phyloP scores from a whole-genome alignment of 2,797 vertebrate species.

The Chaunax sp. region DNA sequence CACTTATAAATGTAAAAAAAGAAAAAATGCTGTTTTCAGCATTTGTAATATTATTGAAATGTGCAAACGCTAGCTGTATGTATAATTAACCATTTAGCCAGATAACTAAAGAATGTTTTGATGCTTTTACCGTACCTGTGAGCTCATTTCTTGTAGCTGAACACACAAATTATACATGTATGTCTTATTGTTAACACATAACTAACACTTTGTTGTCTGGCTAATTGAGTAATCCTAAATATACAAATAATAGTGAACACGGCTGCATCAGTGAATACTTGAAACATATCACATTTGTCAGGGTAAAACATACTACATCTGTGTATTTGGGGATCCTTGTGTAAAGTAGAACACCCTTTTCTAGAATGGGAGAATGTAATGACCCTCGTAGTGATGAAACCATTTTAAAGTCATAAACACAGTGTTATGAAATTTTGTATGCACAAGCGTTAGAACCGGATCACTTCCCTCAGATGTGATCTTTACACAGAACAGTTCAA shows the following conservation, averaged over 20 bases:
- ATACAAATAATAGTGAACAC: constrained; percentile 15
- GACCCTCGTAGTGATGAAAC: background rate
- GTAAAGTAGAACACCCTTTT: background rate
- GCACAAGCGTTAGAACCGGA: background rate
- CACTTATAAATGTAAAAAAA: background rate
- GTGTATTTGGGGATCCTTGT: constrained; percentile 12
- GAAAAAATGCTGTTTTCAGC: constrained; percentile 3
- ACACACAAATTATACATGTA: constrained; percentile 1
- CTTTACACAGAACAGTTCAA: background rate
- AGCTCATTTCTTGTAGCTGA: constrained; percentile 12
- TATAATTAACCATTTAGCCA: constrained; percentile 37
- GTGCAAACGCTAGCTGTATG: background rate
- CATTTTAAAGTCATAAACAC: constrained; percentile 5
- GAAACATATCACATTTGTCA: constrained; percentile 36
- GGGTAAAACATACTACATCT: background rate
- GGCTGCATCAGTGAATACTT: constrained; percentile 32
- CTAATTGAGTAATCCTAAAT: constrained; percentile 30
- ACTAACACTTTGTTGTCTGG: constrained; percentile 31
- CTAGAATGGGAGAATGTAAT: constrained; percentile 12
- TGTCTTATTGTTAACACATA: constrained; percentile 19
- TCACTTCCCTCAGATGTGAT: constrained; percentile 1
- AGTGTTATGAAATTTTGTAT: constrained; percentile 2
- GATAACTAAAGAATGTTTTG: constrained; percentile 6
- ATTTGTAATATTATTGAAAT: constrained; percentile 19
- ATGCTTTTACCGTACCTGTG: background rate